Evolutionary conservation across 2,888 invertebrate species (phyloP).

Genomic region (Periphyllus acericola): DNA sequence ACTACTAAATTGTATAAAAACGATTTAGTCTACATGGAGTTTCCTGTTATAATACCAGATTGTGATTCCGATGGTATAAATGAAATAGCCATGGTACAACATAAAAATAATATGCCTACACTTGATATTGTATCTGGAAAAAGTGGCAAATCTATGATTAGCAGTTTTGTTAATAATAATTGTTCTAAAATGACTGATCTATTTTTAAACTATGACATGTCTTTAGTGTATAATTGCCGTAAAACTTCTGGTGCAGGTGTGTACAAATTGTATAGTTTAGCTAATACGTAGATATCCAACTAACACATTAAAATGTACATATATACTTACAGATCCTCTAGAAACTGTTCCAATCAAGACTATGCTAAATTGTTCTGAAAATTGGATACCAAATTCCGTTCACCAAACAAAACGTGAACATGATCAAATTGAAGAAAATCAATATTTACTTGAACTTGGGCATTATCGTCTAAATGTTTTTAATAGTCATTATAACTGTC

Average conservation of each 20-base stretch:
- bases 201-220: slow-evolving; percentile 45
- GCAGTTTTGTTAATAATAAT: slow-evolving; percentile 42
- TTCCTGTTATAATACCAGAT: slow-evolving; percentile 53
- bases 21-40: slow-evolving; percentile 37
- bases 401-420: slow-evolving; percentile 44
- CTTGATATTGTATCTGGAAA: slow-evolving; percentile 41
- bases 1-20: slow-evolving; percentile 40
- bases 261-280: background rate
- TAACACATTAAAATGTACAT: background rate
- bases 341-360: slow-evolving; percentile 42
- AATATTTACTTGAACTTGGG: slow-evolving; percentile 2
- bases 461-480: slow-evolving; percentile 19
- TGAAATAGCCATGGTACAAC: slow-evolving; percentile 52
- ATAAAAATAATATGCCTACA: slow-evolving; percentile 45
- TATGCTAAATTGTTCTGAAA: slow-evolving; percentile 43
- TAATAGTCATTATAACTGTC: slow-evolving; percentile 42
- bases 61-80: slow-evolving; percentile 52
- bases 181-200: slow-evolving; percentile 58
- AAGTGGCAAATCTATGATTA: slow-evolving; percentile 38
- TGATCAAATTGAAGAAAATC: slow-evolving; percentile 43
- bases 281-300: background rate
- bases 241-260: slow-evolving; percentile 22
- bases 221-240: slow-evolving; percentile 42
- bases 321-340: slow-evolving; percentile 5
- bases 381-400: slow-evolving; percentile 53